Percentiles rank a stretch among this genome's conserved stretches.
phyloP scores from a whole-genome alignment of 1,140 invertebrate genomes.

The Drosophila sproati region DNA sequence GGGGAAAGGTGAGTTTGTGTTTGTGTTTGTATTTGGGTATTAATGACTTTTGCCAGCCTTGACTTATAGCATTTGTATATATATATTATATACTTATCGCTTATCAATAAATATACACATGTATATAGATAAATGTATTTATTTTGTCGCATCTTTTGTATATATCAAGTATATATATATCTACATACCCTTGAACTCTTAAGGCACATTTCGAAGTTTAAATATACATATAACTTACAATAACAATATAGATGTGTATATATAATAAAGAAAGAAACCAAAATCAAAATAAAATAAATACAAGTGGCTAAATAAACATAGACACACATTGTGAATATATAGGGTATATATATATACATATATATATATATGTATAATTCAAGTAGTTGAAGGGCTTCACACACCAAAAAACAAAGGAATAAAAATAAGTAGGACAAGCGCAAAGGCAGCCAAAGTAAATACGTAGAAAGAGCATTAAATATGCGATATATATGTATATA shows the following conservation, averaged over 20 bases:
- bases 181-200: slow-evolving; percentile 61
- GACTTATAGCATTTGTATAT: slow-evolving; percentile 32
- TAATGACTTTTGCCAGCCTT: slow-evolving; percentile 6
- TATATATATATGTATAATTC: neutral
- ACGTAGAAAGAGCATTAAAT: slow-evolving; percentile 37
- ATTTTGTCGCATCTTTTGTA: slow-evolving; percentile 12
- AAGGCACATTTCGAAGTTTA: slow-evolving; percentile 76
- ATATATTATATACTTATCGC: slow-evolving; percentile 20
- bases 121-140: slow-evolving; percentile 9
- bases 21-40: slow-evolving; percentile 7
- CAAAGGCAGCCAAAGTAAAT: slow-evolving; percentile 52
- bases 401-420: slow-evolving; percentile 16
- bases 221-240: slow-evolving; percentile 48
- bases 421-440: slow-evolving; percentile 43
- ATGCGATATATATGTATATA: slow-evolving; percentile 20
- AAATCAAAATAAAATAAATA: neutral
- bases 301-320: slow-evolving; percentile 7
- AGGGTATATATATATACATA: neutral
- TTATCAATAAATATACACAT: slow-evolving; percentile 44
- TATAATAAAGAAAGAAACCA: slow-evolving; percentile 27
- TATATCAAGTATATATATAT: slow-evolving; percentile 20
- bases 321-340: neutral
- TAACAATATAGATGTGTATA: slow-evolving; percentile 33
- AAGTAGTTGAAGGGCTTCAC: slow-evolving; percentile 26
- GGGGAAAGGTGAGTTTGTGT: slow-evolving; percentile 14